Evolutionary conservation across 2,797 vertebrate genomes (phyloP).

Genomic region (Pseudomugil gertrudae): DNA sequence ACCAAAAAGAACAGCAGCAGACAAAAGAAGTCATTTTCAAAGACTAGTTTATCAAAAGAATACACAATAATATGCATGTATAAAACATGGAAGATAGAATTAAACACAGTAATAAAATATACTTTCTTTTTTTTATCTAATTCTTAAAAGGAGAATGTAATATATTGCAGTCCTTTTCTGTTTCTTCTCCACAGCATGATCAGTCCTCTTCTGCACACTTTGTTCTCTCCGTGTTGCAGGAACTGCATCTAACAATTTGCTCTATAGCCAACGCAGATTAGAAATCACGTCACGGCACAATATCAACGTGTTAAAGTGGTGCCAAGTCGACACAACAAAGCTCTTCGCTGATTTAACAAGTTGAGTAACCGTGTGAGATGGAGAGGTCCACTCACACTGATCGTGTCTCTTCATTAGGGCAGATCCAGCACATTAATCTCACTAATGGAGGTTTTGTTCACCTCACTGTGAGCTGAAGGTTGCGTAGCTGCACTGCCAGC

Average conservation of each 20-base stretch:
- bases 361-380: conserved; percentile 42
- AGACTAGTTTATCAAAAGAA: conserved; percentile 83
- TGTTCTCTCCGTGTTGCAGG: conserved; percentile 21
- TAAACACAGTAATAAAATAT: conserved; percentile 84
- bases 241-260: conserved; percentile 7
- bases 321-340: conserved; percentile 17
- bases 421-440: conserved; percentile 62
- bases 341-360: conserved; percentile 42
- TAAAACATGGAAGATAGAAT: conserved; percentile 75
- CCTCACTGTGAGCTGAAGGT: conserved; percentile 59
- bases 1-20: conserved; percentile 33
- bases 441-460: conserved; percentile 56
- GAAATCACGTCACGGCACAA: conserved; percentile 8
- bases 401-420: conserved; percentile 60
- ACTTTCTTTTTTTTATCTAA: conserved; percentile 71
- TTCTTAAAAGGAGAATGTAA: conserved; percentile 59
- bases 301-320: conserved; percentile 23
- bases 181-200: conserved; percentile 33
- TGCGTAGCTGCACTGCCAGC: conserved; percentile 11
- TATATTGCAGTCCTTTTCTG: conserved; percentile 77
- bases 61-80: conserved; percentile 79
- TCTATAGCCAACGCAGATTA: conserved; percentile 28
- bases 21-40: conserved; percentile 67
- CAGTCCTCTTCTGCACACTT: conserved; percentile 41
- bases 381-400: conserved; percentile 36